Evolutionary conservation across 1,140 invertebrate species (phyloP), one percentile per base, ranked within the genome.

Genomic region (Cydia fagiglandana): DNA sequence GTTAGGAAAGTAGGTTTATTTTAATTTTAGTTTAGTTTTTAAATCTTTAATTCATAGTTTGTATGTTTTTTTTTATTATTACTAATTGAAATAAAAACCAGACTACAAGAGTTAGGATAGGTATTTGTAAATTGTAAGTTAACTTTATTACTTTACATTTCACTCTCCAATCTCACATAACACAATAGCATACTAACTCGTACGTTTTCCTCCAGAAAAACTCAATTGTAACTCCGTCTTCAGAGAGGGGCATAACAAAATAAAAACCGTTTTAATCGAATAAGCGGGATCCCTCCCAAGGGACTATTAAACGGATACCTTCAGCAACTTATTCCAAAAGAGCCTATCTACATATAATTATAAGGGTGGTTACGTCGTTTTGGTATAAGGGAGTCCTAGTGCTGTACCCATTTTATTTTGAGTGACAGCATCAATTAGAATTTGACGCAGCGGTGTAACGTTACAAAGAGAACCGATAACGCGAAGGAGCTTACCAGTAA

Each of bases 351-450:
- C 30, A 45, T 70, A 10, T 17, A 12, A 17, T 20, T 12, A 28
- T 1, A 7, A 2, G 4, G 12, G 28, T 17, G 4, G 0, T 34
- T 34, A 34, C 4, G 0, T n/a, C 64, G 0, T 68, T 68, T 68
- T 68, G 15, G 56, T 24, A 78, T 77, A 6, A 34, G 9, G 34
- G 12, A 15, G 47, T 15, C 4, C 6, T 13, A 74, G 76, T 83
- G 79, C 77, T 83, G 81, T 81, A 64, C 78, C 79, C 81, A 80
- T 84, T 88, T 86, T 83, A 86, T 87, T 80, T 86, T 88, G 87
- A 91, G 83, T 91, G 89, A 90, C 89, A 88, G 87, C 84, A 85
- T 89, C 89, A 91, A 91, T 91, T 91, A 91, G 84, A 78, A 82
- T 77, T 88, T 86, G 86, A 90, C 86, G 83, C 78, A 64, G 80